phyloP scores from a whole-genome alignment of 2,888 invertebrate species.

The Noctua pronuba region DNA sequence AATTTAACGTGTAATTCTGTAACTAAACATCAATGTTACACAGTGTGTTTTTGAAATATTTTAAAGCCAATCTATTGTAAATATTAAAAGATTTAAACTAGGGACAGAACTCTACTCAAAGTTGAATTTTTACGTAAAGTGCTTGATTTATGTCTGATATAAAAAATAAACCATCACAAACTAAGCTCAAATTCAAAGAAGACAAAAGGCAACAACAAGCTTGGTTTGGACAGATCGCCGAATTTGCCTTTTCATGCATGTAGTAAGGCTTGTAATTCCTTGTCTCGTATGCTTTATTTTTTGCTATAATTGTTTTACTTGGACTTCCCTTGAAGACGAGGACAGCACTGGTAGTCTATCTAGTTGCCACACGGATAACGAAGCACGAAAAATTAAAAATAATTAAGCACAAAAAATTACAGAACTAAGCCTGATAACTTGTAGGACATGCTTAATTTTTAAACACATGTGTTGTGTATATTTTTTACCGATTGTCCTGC shows the following conservation, averaged over 20 bases:
- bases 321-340: neutral
- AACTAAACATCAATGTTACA: neutral
- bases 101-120: neutral
- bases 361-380: neutral
- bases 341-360: neutral
- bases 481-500: constrained; percentile 53
- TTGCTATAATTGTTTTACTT: constrained; percentile 28
- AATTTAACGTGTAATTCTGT: neutral
- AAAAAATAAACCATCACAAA: neutral
- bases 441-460: constrained; percentile 7
- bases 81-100: too few species aligned
- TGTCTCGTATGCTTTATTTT: constrained; percentile 22
- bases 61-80: neutral
- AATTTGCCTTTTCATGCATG: constrained; percentile 5
- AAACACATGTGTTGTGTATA: constrained; percentile 41
- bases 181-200: constrained; percentile 9
- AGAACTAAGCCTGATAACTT: neutral
- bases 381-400: neutral
- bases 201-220: neutral
- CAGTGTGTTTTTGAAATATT: neutral
- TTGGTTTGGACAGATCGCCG: neutral
- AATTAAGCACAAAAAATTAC: constrained; percentile 3
- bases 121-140: neutral
- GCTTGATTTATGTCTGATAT: neutral
- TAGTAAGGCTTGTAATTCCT: constrained; percentile 5